phyloP scores from a whole-genome alignment of 2,113 vertebrate species.

The Siniperca chuatsi region DNA sequence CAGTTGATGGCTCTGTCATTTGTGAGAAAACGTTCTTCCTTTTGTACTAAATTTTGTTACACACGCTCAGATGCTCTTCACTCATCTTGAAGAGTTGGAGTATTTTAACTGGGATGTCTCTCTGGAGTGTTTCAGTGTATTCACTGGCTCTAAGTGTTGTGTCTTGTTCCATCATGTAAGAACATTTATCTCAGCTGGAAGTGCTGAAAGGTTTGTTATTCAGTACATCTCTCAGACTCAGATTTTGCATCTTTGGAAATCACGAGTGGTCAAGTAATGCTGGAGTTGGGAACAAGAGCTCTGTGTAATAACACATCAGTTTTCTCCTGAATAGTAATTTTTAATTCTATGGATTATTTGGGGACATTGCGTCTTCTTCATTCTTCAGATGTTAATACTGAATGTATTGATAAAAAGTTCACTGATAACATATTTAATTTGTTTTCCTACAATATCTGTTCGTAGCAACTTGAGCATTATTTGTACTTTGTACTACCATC shows the following conservation, averaged over 20 bases:
- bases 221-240: background rate
- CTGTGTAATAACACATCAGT: background rate
- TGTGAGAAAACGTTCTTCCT: background rate
- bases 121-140: conserved; percentile 16
- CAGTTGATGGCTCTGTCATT: background rate
- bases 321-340: background rate
- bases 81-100: background rate
- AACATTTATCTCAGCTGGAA: conserved; percentile 23
- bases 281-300: background rate
- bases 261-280: background rate
- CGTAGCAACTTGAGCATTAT: background rate
- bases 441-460: background rate
- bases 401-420: background rate
- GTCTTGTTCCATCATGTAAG: background rate
- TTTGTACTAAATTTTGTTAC: background rate
- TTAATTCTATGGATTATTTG: background rate
- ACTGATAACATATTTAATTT: background rate
- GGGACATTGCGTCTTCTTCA: background rate
- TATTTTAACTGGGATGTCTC: conserved; percentile 12
- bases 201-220: conserved; percentile 12
- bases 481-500: too few species aligned
- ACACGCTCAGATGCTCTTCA: conserved; percentile 4
- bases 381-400: background rate
- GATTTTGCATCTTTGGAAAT: background rate
- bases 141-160: background rate